Base-by-base conservation (phyloP, 1,140 invertebrate genomes). In the Macrotrachela quadricornifera region DNA sequence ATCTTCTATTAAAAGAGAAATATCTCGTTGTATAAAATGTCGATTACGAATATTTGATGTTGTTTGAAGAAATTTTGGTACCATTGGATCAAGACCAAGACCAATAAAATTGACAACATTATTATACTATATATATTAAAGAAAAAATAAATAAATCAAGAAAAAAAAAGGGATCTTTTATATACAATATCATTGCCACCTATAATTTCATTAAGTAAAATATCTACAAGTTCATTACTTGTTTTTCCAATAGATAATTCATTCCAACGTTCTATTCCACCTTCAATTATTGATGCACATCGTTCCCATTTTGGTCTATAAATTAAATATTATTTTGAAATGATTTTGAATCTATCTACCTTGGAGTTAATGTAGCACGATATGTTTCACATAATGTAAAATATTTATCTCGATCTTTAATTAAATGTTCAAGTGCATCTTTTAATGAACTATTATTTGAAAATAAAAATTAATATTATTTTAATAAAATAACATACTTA, bases 151-250 rank as follows among this genome's bases (percentile, higher is more conserved):
- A 30, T 30, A 2, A 30, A 30, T 4, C 8, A 30, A 8, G 8
- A 30, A 30, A 30, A 30, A 30, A 30, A 30, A 8, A 30, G 8
- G 8, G 21, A 30, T 4, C 3, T 30, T 30, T 30, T 30, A 2
- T 30, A 30, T 30, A 30, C 21, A 30, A 30, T 30, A 40, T 49
- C 38, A 37, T 49, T 16, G 30, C 61, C 64, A 21, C 62, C 59
- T 10, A 59, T 59, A 1, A 69, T 62, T 51, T 69, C 67, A 42
- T 56, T 56, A 1, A 69, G 59, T n/a, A 69, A 50, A 4, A 65
- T 58, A 44, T 66, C 64, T 37, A 69, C 63, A 21, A 66, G 55
- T 40, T 69, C 63, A 59, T 63, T 61, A 51, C 61, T 66, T 3
- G 59, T 57, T 53, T 68, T 69, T 10, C 61, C 61, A 17, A 63